Evolutionary conservation across 2,113 vertebrate genomes (phyloP).

Genomic region (Cyphomyrus plagiostoma): DNA sequence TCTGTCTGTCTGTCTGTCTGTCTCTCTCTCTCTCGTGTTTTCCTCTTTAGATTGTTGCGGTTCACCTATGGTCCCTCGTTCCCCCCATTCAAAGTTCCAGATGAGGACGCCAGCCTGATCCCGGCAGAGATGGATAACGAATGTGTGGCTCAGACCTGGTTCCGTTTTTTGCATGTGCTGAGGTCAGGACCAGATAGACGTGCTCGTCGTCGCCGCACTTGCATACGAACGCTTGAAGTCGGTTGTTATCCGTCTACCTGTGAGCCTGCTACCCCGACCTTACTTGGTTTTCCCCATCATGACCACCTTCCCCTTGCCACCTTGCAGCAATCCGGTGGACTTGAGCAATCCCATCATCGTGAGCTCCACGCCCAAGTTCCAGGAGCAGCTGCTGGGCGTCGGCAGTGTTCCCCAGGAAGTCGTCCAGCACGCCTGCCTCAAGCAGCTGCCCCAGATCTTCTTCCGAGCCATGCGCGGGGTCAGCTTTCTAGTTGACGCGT

Average conservation of each 20-base stretch:
- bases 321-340: constrained; percentile 77
- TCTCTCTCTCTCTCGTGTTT: constrained; percentile 16
- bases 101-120: constrained; percentile 81
- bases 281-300: background rate
- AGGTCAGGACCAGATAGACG: constrained; percentile 56
- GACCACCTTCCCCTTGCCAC: background rate
- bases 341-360: constrained; percentile 83
- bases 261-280: background rate
- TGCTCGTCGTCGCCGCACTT: background rate
- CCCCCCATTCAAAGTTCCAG: constrained; percentile 80
- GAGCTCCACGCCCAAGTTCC: constrained; percentile 81
- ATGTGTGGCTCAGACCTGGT: constrained; percentile 84
- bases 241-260: too few relatives aligned
- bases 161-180: constrained; percentile 88
- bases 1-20: too few relatives aligned
- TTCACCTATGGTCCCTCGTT: constrained; percentile 82
- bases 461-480: constrained; percentile 86
- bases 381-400: constrained; percentile 77
- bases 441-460: constrained; percentile 87
- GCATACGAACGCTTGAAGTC: background rate
- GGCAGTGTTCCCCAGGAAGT: constrained; percentile 77
- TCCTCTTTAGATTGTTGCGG: constrained; percentile 67
- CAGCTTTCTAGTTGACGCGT: constrained; percentile 84
- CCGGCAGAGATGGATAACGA: constrained; percentile 83
- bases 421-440: constrained; percentile 84